phyloP scores from a whole-genome alignment of 1,140 invertebrate genomes.

The Sipha flava region DNA sequence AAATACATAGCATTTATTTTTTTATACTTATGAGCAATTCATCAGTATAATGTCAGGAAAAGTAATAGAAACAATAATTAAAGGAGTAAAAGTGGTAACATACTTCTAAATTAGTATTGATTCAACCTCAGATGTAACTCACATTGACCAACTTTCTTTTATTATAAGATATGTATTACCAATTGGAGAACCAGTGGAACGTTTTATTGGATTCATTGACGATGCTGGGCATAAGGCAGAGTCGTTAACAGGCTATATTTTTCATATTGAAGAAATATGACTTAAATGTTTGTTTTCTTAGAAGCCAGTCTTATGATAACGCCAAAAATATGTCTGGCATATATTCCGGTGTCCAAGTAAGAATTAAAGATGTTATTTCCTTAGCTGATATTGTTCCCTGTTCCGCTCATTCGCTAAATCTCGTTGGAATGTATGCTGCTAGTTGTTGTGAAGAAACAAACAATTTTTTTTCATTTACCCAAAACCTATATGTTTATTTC shows the following conservation, averaged over 20 bases:
- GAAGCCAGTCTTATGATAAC: conserved; percentile 42
- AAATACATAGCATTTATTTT: conserved; percentile 5
- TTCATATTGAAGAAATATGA: conserved; percentile 25
- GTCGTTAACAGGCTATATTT: conserved; percentile 27
- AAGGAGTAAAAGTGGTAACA: background rate
- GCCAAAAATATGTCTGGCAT: conserved; percentile 41
- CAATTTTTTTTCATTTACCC: conserved; percentile 37
- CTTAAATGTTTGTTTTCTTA: conserved; percentile 38
- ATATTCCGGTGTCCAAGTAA: conserved; percentile 39
- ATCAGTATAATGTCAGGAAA: background rate
- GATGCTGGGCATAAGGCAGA: background rate
- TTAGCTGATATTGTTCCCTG: conserved; percentile 39
- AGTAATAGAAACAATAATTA: background rate
- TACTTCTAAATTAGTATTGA: background rate
- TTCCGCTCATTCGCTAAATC: conserved; percentile 42
- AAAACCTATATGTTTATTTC: conserved; percentile 38
- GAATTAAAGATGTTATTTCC: conserved; percentile 36
- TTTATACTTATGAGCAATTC: background rate
- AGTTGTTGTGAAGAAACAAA: conserved; percentile 38
- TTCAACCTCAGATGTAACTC: background rate
- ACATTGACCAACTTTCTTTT: background rate
- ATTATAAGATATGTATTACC: background rate
- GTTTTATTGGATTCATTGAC: background rate
- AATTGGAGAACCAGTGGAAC: background rate
- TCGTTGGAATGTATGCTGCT: conserved; percentile 40